phyloP scores from a whole-genome alignment of 2,797 vertebrate genomes.

The Pogoniulus pusillus region DNA sequence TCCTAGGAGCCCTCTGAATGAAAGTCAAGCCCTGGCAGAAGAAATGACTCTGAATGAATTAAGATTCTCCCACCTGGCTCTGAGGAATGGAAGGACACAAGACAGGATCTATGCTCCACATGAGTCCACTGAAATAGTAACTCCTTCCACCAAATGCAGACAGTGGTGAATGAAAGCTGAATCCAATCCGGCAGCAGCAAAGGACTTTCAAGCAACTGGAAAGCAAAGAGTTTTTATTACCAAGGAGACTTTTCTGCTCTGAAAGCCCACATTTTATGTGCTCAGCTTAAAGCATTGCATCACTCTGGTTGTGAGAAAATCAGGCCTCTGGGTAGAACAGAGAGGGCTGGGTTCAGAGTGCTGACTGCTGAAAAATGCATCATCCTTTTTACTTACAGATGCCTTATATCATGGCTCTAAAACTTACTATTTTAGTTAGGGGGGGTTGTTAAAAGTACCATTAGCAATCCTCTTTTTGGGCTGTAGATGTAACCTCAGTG shows the following conservation, averaged over 20 bases:
- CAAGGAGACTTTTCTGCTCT: neutral
- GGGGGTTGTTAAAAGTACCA: neutral
- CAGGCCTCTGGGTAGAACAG: neutral
- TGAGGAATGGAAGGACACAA: neutral
- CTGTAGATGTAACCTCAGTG: neutral
- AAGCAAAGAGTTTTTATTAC: neutral
- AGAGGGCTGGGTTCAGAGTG: neutral
- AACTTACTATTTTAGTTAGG: neutral
- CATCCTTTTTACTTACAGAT: neutral
- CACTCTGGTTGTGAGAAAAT: neutral
- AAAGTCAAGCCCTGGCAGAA: neutral
- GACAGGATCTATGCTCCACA: neutral
- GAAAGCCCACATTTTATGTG: neutral
- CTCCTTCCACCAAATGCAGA: neutral
- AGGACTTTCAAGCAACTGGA: neutral
- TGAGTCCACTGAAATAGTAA: neutral
- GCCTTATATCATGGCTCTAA: neutral
- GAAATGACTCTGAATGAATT: neutral
- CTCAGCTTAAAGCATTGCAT: neutral
- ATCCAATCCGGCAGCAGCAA: neutral
- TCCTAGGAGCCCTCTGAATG: neutral
- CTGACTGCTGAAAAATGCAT: neutral
- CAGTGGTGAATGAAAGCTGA: neutral
- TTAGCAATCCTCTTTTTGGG: neutral
- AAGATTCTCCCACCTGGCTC: neutral